These are phyloP conservation scores for Platynereis dumerilii DNA, from an alignment of 2,888 invertebrate genomes.

Conservation along the genomic window DNA sequence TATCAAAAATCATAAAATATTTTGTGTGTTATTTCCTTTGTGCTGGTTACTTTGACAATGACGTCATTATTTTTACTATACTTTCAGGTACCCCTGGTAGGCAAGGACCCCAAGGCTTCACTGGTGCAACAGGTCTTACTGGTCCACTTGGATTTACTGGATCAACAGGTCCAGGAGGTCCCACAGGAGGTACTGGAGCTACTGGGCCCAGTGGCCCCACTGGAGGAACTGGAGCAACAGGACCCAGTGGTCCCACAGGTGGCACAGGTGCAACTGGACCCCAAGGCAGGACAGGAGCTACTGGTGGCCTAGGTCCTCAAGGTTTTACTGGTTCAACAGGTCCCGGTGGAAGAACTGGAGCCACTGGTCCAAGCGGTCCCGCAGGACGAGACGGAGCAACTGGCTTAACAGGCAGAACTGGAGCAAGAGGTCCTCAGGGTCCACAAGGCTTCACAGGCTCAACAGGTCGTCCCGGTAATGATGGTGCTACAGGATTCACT, in stretches of 20 bases:
- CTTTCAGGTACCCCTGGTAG: slow-evolving; percentile 21
- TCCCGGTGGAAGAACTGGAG: slow-evolving; percentile 11
- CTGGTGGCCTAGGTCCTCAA: slow-evolving; percentile 9
- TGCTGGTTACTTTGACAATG: too few relatives aligned
- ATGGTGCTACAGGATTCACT: slow-evolving; percentile 19
- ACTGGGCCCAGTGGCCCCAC: not conserved
- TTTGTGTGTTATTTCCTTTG: too few relatives aligned
- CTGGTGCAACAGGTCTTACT: slow-evolving; percentile 1
- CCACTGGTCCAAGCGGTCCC: slow-evolving; percentile 21
- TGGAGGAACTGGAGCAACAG: slow-evolving; percentile 11
- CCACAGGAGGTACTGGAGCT: not conserved
- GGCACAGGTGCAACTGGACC: slow-evolving; percentile 6
- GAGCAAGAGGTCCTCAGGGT: slow-evolving; percentile 12
- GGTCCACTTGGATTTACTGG: slow-evolving; percentile 5
- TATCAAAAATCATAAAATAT: too few relatives aligned
- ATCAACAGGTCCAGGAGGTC: not conserved
- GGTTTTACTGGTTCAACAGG: slow-evolving; percentile 31
- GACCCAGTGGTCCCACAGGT: not conserved
- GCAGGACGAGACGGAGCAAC: not conserved
- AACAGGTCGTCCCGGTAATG: slow-evolving; percentile 22
- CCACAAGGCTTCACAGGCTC: slow-evolving; percentile 12
- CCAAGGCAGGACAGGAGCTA: slow-evolving; percentile 22
- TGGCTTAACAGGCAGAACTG: not conserved
- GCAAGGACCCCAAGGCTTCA: slow-evolving; percentile 20
- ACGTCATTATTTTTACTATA: too few relatives aligned